A percentile compares a stretch with the other conserved stretches of the same genome.
These are phyloP conservation scores for Catostomus latipinnis DNA, from an alignment of 2,797 vertebrate genomes.

Conservation along the genomic window DNA sequence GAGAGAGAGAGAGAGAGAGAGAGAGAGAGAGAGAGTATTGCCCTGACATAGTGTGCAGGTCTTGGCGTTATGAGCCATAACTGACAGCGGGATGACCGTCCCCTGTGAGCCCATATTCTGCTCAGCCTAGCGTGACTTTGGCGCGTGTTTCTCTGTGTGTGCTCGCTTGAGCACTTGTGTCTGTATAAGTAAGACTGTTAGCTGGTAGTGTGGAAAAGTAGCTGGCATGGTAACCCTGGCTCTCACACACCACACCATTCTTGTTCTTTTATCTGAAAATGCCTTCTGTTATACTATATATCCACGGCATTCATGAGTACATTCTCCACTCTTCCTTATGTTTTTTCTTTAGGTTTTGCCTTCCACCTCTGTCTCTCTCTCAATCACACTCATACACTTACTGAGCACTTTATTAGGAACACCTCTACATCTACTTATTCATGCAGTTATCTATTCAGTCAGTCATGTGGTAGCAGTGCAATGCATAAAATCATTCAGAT, in stretches of 20 bases:
- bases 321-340: too few species aligned
- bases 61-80: conserved; percentile 68
- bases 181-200: conserved; percentile 31
- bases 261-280: too few species aligned
- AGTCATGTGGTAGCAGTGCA: too few species aligned
- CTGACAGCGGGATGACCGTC: conserved; percentile 71
- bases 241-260: neutral
- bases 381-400: too few species aligned
- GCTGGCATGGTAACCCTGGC: conserved; percentile 43
- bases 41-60: conserved; percentile 47
- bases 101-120: conserved; percentile 73
- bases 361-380: too few species aligned
- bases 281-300: too few species aligned
- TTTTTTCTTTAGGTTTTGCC: too few species aligned
- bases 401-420: too few species aligned
- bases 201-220: conserved; percentile 42
- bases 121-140: conserved; percentile 66
- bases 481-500: too few species aligned
- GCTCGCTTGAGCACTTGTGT: conserved; percentile 29
- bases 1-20: neutral
- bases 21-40: conserved; percentile 20
- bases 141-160: conserved; percentile 48
- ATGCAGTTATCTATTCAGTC: too few species aligned
- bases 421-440: too few species aligned
- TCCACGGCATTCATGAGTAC: too few species aligned